Base-by-base conservation (phyloP, 2,888 invertebrate species). In the Teinopalpus imperialis region DNA sequence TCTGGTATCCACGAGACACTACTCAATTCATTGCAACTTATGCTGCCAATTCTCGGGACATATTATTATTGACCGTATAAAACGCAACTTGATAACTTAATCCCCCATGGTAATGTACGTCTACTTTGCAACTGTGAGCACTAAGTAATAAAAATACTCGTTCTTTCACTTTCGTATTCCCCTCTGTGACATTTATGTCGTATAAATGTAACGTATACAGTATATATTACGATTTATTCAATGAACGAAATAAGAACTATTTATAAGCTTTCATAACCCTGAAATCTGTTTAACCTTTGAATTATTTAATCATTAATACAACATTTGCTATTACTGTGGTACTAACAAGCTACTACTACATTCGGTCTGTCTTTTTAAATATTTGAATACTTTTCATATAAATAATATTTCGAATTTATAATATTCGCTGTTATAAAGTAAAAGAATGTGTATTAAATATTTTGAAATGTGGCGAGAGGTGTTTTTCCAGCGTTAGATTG, bases 71-170 rank as follows among this genome's bases (percentile, higher is more conserved):
- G 70, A 61, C 49, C 55, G 54, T 61, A 71, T 76, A 74, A 77
- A 75, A 75, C 62, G 65, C 57, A 52, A 64, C 59, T 68, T 74
- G 70, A 76, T 75, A 74, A 71, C 75, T 74, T 78, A 76, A 78
- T 78, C 69, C 70, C 48, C 48, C 56, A 52, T 63, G 63, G 70
- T 69, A 60, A 53, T 51, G 43, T 35, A 54, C 48, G 54, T 47
- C 40, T 50, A 41, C 44, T 18, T 49, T 53, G 44, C 43, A 35
- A 36, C 56, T 23, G 64, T 49, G 54, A 54, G 58, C 52, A 49
- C 54, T 57, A 54, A 54, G 51, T 52, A 46, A 49, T 53, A 32
- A 48, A 44, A 59, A 51, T 50, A 54, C 52, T 41, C 48, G 44
- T 48, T 42, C 39, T 13, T 45, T 29, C 49, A 41, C 18, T 39